Base-by-base conservation (phyloP, 2,113 vertebrate species). In the Eolophus roseicapilla region DNA sequence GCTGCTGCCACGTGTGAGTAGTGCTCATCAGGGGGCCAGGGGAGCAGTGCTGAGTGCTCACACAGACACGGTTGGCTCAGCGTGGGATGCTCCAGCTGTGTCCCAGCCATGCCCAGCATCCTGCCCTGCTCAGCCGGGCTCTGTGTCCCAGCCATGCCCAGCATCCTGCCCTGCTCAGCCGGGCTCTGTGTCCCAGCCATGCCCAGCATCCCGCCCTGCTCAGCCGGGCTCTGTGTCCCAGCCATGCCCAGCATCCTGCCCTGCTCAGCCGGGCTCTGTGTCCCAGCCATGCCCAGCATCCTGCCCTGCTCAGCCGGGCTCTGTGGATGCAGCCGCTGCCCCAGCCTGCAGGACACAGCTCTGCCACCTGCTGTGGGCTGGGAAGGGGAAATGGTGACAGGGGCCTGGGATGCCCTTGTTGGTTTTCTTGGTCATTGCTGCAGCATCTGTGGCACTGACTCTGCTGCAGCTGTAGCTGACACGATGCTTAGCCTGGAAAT, bases 171-270 rank as follows among this genome's bases (percentile, higher is more conserved):
- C 44, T 3, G 67, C 68, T 12, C 44, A 9, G 46, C 18, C 0
- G 0, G 25, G 19, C 28, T 39, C 31, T 28, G 33, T 6, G 39
- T 2, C 47, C 4, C 0, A 2, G 16, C n/a, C 43, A 24, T 19
- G 23, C n/a, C 64, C 35, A 7, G 9, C 33, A 11, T 4, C 35
- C 35, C 11, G 1, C 10, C 23, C 44, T 3, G 67, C 68, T 12
- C 44, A 9, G 46, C 18, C 0, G 0, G 25, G 19, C 28, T 39
- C 31, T 28, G 33, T 6, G 39, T 2, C 47, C 4, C 0, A 2
- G 16, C n/a, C 43, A 24, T 19, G 23, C n/a, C 64, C 35, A 7
- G 9, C 33, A 11, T 4, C 35, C 35, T 10, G 1, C 10, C 23
- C 44, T 3, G 67, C 68, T 12, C 44, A 9, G 46, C 18, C 0